These are phyloP conservation scores for Caenorhabditis latens DNA, from an alignment of 1,140 invertebrate species.

Conservation along the genomic window DNA sequence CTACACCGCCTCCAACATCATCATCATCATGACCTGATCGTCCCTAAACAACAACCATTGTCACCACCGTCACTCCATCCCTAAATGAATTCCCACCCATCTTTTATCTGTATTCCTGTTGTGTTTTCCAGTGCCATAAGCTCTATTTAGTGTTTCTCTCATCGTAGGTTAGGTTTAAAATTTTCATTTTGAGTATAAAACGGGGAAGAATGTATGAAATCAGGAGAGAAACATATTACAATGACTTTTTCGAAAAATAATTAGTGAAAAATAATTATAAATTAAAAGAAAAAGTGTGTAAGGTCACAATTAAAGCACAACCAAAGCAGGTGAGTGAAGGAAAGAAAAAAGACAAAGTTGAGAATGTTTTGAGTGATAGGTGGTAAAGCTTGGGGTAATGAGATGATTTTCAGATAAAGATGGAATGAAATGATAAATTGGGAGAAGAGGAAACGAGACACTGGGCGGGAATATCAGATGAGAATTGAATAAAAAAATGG, in stretches of 20 bases:
- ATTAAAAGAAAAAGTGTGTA: not conserved
- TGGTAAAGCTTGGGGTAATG: constrained; percentile 28
- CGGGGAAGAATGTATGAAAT: no score
- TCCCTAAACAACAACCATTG: no score
- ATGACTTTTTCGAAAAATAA: not conserved
- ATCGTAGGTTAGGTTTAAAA: no score
- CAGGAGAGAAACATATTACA: no score
- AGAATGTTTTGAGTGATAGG: not conserved
- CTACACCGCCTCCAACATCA: not conserved
- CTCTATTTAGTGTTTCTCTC: no score
- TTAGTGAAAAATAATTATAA: not conserved
- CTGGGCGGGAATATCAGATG: no score
- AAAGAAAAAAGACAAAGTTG: constrained; percentile 15
- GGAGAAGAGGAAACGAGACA: not conserved
- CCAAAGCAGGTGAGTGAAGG: constrained; percentile 1
- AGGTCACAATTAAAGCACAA: constrained; percentile 44
- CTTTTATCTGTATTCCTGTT: no score
- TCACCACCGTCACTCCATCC: no score
- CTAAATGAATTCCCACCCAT: no score
- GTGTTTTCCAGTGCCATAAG: no score
- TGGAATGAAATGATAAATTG: not conserved
- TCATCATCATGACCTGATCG: not conserved
- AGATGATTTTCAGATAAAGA: not conserved
- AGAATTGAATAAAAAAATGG: no score
- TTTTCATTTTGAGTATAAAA: no score